Percentiles rank a stretch among this genome's conserved stretches.
Evolutionary conservation across 2,797 vertebrate genomes (phyloP).

Genomic region (Hydrolagus colliei): DNA sequence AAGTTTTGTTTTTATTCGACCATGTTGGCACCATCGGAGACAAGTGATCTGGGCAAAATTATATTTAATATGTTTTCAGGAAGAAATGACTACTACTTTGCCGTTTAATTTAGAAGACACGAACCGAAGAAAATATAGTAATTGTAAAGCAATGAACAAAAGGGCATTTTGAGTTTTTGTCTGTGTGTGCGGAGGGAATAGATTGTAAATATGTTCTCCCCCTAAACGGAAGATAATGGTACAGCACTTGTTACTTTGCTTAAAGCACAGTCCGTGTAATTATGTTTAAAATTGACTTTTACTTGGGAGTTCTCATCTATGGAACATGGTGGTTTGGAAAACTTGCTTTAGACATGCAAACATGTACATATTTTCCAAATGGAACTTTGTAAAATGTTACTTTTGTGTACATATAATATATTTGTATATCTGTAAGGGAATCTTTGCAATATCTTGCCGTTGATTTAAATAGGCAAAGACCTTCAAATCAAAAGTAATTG

Average conservation of each 20-base stretch:
- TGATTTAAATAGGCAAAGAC: not conserved
- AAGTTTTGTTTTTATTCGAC: not conserved
- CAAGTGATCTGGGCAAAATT: slow-evolving; percentile 10
- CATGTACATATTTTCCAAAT: slow-evolving; percentile 23
- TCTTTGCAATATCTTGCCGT: slow-evolving; percentile 1
- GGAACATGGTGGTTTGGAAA: slow-evolving; percentile 1
- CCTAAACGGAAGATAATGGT: slow-evolving; percentile 11
- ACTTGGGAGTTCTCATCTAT: not conserved
- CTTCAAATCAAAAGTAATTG: not conserved
- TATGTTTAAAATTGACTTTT: not conserved
- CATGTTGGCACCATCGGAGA: not conserved
- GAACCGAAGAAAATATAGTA: not conserved
- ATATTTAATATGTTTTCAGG: slow-evolving; percentile 10
- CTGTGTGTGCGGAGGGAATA: not conserved
- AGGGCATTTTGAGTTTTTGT: not conserved
- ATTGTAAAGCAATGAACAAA: not conserved
- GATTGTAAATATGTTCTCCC: not conserved
- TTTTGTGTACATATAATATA: slow-evolving; percentile 22
- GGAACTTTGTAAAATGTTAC: slow-evolving; percentile 23
- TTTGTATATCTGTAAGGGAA: slow-evolving; percentile 28
- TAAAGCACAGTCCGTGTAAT: not conserved
- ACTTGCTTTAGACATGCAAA: not conserved
- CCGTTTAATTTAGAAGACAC: not conserved
- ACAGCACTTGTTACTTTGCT: not conserved
- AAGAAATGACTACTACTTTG: slow-evolving; percentile 13